Base-by-base conservation (phyloP, 1,140 invertebrate genomes). In the Pseudomyrmex flavicornis region DNA sequence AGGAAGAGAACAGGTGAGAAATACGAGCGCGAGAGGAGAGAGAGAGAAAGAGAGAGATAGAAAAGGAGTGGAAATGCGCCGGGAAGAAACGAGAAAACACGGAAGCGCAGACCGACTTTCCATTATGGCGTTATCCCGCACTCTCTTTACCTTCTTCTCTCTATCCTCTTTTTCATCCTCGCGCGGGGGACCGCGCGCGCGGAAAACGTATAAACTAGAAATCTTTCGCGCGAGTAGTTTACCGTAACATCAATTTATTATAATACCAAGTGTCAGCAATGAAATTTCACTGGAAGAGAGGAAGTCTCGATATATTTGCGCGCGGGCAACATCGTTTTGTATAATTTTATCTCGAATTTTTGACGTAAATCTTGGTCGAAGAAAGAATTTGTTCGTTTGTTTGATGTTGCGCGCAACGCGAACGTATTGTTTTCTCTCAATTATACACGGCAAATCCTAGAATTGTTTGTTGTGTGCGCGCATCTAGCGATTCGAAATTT, bases 141-240 rank as follows among this genome's bases (percentile, higher is more conserved):
- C 44, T 73, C 66, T 62, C 73, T 88, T 86, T 87, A 66, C 86
- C 82, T 44, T 56, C 72, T 54, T 66, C 58, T 75, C 61, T 72
- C 59, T 84, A 63, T 58, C 58, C 44, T 87, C 72, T 73, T 35
- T 35, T 35, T 35, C 35, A 35, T 35, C 35, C 35, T 35, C 35
- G 35, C 35, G 35, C 35, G 35, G 35, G 7, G 35, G 35, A 35
- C 5, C 35, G 35, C 50, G 12, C 35, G 12, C 61, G 17, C 59
- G 76, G 85, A 83, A 87, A 73, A 73, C 73, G 79, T 75, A 63
- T 76, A 87, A 88, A 88, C 69, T 79, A 87, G 82, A 87, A 80
- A 87, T 88, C 83, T 75, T 79, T 50, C 10, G 65, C 77, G 58
- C 26, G 54, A 66, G 46, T 74, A 66, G 65, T 56, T 86, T 77